A percentile compares a stretch with the other conserved stretches of the same genome.
These are phyloP conservation scores for Drosophila mimetica DNA, from an alignment of 2,888 invertebrate species.

Conservation along the genomic window DNA sequence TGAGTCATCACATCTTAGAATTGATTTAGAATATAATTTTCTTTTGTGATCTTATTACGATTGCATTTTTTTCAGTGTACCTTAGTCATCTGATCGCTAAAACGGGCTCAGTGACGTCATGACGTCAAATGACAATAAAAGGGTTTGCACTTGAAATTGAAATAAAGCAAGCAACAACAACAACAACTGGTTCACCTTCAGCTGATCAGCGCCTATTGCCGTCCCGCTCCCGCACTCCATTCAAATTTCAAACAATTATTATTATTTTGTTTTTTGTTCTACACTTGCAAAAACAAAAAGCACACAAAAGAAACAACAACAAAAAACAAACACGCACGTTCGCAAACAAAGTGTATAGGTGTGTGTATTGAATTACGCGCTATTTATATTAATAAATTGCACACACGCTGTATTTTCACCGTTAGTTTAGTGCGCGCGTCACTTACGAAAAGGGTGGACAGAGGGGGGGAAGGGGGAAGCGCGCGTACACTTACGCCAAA, in stretches of 20 bases:
- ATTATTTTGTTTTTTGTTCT: conserved; percentile 11
- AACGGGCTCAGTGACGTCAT: conserved; percentile 20
- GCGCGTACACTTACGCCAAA: conserved; percentile 44
- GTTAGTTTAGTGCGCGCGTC: conserved; percentile 32
- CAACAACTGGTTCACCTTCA: conserved; percentile 48
- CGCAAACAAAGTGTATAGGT: conserved; percentile 2
- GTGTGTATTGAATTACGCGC: conserved; percentile 29
- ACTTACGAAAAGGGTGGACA: conserved; percentile 6
- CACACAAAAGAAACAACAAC: background rate
- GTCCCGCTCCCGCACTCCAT: conserved; percentile 14
- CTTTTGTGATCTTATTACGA: too few relatives aligned
- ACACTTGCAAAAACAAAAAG: conserved; percentile 20
- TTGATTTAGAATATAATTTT: too few relatives aligned
- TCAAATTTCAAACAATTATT: conserved; percentile 31
- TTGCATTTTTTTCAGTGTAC: conserved; percentile 6
- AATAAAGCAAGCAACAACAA: conserved; percentile 15
- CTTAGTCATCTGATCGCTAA: conserved; percentile 30
- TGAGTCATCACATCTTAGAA: too few relatives aligned
- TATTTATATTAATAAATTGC: conserved; percentile 44
- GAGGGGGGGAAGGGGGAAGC: background rate
- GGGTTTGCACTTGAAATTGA: conserved; percentile 66
- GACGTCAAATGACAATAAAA: conserved; percentile 22
- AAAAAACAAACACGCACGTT: background rate
- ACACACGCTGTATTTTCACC: conserved; percentile 26
- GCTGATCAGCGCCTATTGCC: conserved; percentile 20